Evolutionary conservation across 2,888 invertebrate species (phyloP).

Genomic region (Drosophila rellima): DNA sequence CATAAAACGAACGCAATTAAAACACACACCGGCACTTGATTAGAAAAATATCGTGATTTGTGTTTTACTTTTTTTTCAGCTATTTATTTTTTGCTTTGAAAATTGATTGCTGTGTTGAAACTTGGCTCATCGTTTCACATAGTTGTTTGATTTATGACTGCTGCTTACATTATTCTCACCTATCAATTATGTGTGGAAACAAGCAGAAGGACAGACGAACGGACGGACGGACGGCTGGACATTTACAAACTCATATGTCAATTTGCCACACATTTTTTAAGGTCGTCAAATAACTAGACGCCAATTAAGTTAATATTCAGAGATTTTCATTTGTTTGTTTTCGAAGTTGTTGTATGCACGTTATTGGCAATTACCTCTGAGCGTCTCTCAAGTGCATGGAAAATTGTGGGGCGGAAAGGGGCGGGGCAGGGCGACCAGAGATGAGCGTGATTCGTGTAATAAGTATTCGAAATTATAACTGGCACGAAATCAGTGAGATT

Average conservation of each 20-base stretch:
- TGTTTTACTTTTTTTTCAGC: constrained; percentile 7
- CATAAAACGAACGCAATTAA: constrained; percentile 48
- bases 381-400: constrained; percentile 44
- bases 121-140: constrained; percentile 45
- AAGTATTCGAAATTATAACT: background rate
- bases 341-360: constrained; percentile 19
- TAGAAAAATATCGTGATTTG: constrained; percentile 44
- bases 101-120: constrained; percentile 50
- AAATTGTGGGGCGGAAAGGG: constrained; percentile 43
- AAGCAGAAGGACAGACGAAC: background rate
- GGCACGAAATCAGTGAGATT: background rate
- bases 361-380: constrained; percentile 40
- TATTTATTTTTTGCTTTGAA: constrained; percentile 18
- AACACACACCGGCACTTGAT: constrained; percentile 11
- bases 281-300: constrained; percentile 70
- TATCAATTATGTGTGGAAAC: constrained; percentile 35
- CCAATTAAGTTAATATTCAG: constrained; percentile 58
- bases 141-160: constrained; percentile 61
- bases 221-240: constrained; percentile 13
- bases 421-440: constrained; percentile 35
- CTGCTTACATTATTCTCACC: constrained; percentile 56
- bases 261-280: constrained; percentile 64
- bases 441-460: constrained; percentile 24
- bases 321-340: constrained; percentile 37
- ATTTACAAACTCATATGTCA: constrained; percentile 38